Percentiles rank a stretch among this genome's conserved stretches.
Conservation (phyloP, 2,888 invertebrate genomes). For the Rhagonycha fulva region DNA sequence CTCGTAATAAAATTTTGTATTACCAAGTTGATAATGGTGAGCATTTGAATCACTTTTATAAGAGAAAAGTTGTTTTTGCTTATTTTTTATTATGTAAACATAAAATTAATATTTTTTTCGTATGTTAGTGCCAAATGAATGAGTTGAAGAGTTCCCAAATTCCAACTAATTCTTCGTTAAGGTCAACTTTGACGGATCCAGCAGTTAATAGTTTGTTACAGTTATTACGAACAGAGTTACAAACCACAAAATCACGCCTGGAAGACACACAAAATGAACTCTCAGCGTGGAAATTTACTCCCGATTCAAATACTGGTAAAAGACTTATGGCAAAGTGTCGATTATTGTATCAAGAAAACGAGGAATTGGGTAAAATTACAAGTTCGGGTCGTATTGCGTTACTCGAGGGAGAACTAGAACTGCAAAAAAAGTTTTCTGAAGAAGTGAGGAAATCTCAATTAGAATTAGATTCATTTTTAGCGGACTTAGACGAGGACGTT, state of each 20-base stretch:
- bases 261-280: conserved; percentile 98
- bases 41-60: conserved; percentile 31
- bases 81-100: not conserved
- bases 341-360: conserved; percentile 93
- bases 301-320: conserved; percentile 98
- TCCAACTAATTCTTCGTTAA: conserved; percentile 73
- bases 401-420: conserved; percentile 91
- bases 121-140: conserved; percentile 83
- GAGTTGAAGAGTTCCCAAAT: conserved; percentile 86
- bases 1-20: not conserved
- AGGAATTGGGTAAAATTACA: conserved; percentile 94
- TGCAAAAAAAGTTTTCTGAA: conserved; percentile 93
- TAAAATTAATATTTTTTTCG: conserved; percentile 11
- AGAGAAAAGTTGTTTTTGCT: not conserved
- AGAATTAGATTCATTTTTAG: conserved; percentile 94
- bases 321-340: conserved; percentile 97
- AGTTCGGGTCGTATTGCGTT: conserved; percentile 94
- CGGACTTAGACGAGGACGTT: conserved; percentile 95
- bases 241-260: conserved; percentile 84
- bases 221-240: conserved; percentile 87
- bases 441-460: conserved; percentile 96
- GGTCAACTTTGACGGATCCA: conserved; percentile 89
- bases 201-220: conserved; percentile 93
- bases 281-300: conserved; percentile 98
- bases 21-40: not conserved